A percentile compares a stretch with the other conserved stretches of the same genome.
phyloP scores from a whole-genome alignment of 2,888 invertebrate species.

The Ectropis crepuscularia region DNA sequence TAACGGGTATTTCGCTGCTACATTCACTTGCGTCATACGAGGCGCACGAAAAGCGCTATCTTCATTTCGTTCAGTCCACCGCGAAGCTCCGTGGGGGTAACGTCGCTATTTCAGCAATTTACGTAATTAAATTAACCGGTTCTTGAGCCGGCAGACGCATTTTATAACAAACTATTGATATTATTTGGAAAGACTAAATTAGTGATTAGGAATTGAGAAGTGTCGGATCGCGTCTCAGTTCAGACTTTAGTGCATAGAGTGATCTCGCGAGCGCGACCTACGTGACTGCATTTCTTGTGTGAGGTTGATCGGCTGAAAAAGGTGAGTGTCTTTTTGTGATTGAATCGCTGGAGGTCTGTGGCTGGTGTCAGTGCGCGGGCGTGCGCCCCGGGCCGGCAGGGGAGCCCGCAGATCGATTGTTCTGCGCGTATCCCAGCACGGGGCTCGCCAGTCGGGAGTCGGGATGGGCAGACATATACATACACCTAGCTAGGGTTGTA shows the following conservation, averaged over 20 bases:
- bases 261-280: slow-evolving; percentile 76
- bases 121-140: slow-evolving; percentile 58
- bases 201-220: slow-evolving; percentile 73
- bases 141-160: slow-evolving; percentile 56
- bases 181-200: slow-evolving; percentile 45
- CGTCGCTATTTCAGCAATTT: slow-evolving; percentile 52
- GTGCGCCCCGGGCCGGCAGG: slow-evolving; percentile 62
- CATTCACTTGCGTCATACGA: slow-evolving; percentile 68
- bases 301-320: slow-evolving; percentile 75
- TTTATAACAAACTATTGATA: slow-evolving; percentile 49
- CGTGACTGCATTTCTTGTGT: slow-evolving; percentile 76
- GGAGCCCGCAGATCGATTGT: slow-evolving; percentile 63
- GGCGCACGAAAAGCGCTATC: slow-evolving; percentile 67
- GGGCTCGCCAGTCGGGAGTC: slow-evolving; percentile 62
- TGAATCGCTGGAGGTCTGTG: slow-evolving; percentile 49
- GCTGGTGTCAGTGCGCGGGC: slow-evolving; percentile 53
- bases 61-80: slow-evolving; percentile 77
- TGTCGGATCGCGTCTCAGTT: slow-evolving; percentile 62
- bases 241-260: slow-evolving; percentile 69
- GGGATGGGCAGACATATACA: slow-evolving; percentile 51
- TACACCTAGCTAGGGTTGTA: slow-evolving; percentile 43
- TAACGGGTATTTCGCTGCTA: slow-evolving; percentile 65
- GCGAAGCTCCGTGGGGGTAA: slow-evolving; percentile 73
- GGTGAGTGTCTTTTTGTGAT: slow-evolving; percentile 71
- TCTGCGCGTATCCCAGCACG: slow-evolving; percentile 32